Percentiles rank a stretch among this genome's conserved stretches.
Evolutionary conservation across 1,140 invertebrate genomes (phyloP).

Genomic region (Drosophila bipectinata): DNA sequence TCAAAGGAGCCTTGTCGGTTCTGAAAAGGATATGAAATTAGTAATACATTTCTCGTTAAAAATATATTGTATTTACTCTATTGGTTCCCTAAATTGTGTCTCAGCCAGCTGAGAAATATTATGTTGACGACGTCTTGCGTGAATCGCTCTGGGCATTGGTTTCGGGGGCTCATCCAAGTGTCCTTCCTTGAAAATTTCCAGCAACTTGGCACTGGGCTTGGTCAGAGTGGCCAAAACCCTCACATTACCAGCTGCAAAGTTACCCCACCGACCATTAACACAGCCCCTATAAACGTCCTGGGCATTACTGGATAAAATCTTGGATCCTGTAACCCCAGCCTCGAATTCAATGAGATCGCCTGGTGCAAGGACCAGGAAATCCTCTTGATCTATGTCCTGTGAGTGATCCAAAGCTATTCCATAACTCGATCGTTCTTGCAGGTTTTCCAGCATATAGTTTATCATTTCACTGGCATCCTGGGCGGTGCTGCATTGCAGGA

Average conservation of each 20-base stretch:
- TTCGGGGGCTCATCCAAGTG: constrained; percentile 38
- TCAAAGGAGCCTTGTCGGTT: constrained; percentile 87
- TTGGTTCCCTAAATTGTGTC: constrained; percentile 90
- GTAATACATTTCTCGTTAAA: fast-evolving
- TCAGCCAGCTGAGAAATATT: constrained; percentile 93
- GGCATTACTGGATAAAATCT: constrained; percentile 86
- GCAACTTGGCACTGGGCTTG: constrained; percentile 87
- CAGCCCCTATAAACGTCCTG: constrained; percentile 90
- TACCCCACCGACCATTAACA: constrained; percentile 89
- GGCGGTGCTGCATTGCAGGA: constrained; percentile 95
- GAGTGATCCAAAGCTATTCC: constrained; percentile 87
- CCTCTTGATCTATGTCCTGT: constrained; percentile 41
- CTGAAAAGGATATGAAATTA: constrained; percentile 5
- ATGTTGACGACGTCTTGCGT: constrained; percentile 88
- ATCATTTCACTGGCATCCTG: constrained; percentile 93
- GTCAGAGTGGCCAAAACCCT: constrained; percentile 94
- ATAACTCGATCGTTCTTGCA: constrained; percentile 93
- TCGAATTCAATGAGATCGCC: constrained; percentile 94
- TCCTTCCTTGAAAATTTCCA: constrained; percentile 86
- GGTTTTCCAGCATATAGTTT: constrained; percentile 92
- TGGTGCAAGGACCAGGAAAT: constrained; percentile 87
- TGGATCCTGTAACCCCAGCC: constrained; percentile 88
- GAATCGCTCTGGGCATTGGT: constrained; percentile 59
- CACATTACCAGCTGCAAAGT: constrained; percentile 94
- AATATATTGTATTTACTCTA: constrained; percentile 41